Conservation (phyloP, 2,888 invertebrate species). For the Microdon myrmicae region DNA sequence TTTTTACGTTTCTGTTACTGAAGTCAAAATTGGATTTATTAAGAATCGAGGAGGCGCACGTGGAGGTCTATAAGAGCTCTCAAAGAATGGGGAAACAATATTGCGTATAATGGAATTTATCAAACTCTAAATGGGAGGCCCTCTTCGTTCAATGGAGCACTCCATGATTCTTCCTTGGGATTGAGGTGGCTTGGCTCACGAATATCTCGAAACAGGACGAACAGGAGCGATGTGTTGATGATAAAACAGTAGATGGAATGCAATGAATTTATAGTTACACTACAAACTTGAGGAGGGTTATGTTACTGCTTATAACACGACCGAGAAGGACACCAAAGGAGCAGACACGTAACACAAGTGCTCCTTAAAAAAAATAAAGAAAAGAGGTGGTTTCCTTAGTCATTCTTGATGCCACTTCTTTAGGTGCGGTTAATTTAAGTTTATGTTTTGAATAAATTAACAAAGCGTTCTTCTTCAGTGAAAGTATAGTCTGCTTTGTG, state of each 20-base stretch:
- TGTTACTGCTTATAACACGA: constrained; percentile 7
- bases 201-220: constrained; percentile 1
- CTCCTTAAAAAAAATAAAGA: too few relatives aligned
- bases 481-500: too few relatives aligned
- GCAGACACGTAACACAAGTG: too few relatives aligned
- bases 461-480: too few relatives aligned
- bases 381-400: too few relatives aligned
- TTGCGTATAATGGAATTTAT: constrained; percentile 47
- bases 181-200: too few relatives aligned
- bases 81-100: constrained; percentile 39
- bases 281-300: constrained; percentile 17
- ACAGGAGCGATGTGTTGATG: neutral
- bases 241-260: constrained; percentile 16
- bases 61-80: neutral
- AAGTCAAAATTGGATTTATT: constrained; percentile 50
- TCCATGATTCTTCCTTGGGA: too few relatives aligned
- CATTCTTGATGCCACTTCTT: too few relatives aligned
- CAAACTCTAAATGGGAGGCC: constrained; percentile 44
- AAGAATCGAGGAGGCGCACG: constrained; percentile 6
- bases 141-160: too few relatives aligned
- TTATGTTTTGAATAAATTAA: constrained; percentile 41
- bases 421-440: constrained; percentile 27
- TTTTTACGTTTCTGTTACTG: constrained; percentile 5
- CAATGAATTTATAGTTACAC: constrained; percentile 45
- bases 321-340: constrained; percentile 2